phyloP scores from a whole-genome alignment of 1,140 invertebrate genomes.

The Drosophila ohnishii region DNA sequence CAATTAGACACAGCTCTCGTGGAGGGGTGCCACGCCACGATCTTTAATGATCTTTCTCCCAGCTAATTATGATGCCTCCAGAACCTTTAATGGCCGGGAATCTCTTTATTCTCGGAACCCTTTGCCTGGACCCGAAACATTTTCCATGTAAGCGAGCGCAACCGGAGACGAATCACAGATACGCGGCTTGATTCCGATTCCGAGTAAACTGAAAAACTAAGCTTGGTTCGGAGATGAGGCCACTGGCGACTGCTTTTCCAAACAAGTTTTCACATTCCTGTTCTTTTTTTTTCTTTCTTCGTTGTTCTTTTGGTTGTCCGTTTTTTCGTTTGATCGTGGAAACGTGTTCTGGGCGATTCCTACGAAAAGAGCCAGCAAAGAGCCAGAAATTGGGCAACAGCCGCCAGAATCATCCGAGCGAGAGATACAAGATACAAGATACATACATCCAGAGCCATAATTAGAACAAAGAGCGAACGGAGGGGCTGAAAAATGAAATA shows the following conservation, averaged over 20 bases:
- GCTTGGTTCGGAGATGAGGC: constrained; percentile 15
- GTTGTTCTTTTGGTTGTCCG: too few species aligned
- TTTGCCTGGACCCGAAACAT: constrained; percentile 36
- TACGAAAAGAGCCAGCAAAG: constrained; percentile 48
- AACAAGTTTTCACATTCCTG: constrained; percentile 68
- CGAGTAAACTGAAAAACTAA: constrained; percentile 48
- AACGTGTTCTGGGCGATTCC: constrained; percentile 66
- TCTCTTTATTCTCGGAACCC: constrained; percentile 79
- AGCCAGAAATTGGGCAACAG: constrained; percentile 51
- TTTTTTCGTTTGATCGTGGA: constrained; percentile 59
- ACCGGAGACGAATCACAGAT: constrained; percentile 48
- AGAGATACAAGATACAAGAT: constrained; percentile 45
- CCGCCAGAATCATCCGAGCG: constrained; percentile 34
- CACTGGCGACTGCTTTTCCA: constrained; percentile 23
- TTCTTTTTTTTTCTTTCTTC: constrained; percentile 9
- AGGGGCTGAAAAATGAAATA: constrained; percentile 46
- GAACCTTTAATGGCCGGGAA: constrained; percentile 73
- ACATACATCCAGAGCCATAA: constrained; percentile 52
- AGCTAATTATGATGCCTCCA: constrained; percentile 70
- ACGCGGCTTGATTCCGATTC: constrained; percentile 42
- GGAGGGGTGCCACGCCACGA: constrained; percentile 9
- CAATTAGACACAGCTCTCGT: constrained; percentile 71
- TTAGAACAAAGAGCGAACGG: constrained; percentile 66
- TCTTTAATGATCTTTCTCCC: constrained; percentile 75
- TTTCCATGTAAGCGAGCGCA: constrained; percentile 56